These are phyloP conservation scores for Micrastur ruficollis DNA, from an alignment of 2,797 vertebrate genomes.

Conservation along the genomic window DNA sequence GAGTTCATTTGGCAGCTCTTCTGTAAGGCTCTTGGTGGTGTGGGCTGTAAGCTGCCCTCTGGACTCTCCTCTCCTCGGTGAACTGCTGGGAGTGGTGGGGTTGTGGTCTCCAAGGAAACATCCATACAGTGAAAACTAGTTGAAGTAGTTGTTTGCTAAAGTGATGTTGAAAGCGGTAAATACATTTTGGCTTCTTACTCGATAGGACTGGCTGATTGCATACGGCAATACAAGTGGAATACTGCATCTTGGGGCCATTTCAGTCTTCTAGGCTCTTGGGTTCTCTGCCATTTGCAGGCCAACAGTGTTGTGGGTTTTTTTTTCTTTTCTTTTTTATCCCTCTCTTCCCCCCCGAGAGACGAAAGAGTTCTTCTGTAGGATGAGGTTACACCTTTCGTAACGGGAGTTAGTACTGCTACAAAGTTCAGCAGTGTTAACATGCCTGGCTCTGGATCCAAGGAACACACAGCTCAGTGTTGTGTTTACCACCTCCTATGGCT, in stretches of 20 bases:
- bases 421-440: neutral
- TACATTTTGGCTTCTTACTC: neutral
- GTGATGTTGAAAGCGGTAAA: neutral
- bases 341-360: neutral
- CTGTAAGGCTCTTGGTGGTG: neutral
- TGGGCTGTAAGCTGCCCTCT: neutral
- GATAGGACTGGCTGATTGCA: neutral
- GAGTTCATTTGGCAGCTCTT: conserved; percentile 14
- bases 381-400: neutral
- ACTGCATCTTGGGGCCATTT: neutral
- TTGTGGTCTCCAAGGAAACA: neutral
- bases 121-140: neutral
- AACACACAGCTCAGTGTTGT: neutral
- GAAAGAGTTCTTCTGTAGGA: neutral
- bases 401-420: neutral
- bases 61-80: neutral
- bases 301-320: neutral
- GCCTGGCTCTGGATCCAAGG: neutral
- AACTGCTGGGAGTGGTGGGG: neutral
- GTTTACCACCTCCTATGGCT: neutral
- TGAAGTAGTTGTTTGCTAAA: neutral
- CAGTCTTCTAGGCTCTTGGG: neutral
- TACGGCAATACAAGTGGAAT: neutral
- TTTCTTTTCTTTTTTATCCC: neutral
- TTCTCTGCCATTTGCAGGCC: neutral